phyloP scores from a whole-genome alignment of 2,113 vertebrate species.

The Amphiprion ocellaris region DNA sequence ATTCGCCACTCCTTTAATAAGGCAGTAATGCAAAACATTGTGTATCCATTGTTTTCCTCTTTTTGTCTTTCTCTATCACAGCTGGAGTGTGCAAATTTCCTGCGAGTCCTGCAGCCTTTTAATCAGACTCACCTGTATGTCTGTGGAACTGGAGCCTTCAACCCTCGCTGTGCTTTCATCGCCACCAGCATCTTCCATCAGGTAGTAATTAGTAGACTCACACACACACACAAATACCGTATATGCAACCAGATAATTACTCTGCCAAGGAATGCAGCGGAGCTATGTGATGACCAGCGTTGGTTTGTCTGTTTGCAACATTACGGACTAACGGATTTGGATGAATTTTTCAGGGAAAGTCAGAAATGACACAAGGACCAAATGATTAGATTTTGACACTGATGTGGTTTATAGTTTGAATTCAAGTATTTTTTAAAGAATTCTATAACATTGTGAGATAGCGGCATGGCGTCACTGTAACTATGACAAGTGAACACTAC shows the following conservation, averaged over 20 bases:
- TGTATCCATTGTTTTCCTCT: background rate
- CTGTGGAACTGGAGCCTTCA: slow-evolving; percentile 87
- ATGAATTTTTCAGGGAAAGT: no score
- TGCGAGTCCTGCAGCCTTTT: slow-evolving; percentile 85
- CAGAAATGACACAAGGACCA: no score
- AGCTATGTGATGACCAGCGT: no score
- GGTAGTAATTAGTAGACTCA: slow-evolving; percentile 67
- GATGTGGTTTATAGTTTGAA: no score
- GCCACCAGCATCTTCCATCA: slow-evolving; percentile 78
- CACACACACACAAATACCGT: background rate
- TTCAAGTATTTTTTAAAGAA: no score
- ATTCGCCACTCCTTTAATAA: background rate
- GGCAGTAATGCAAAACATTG: background rate
- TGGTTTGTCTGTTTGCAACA: no score
- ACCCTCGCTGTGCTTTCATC: slow-evolving; percentile 86
- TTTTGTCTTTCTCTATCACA: slow-evolving; percentile 39
- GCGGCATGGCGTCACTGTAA: no score
- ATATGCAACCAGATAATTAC: background rate
- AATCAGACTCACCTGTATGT: slow-evolving; percentile 87
- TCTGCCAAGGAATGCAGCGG: background rate
- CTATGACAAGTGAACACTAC: no score
- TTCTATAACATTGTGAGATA: no score
- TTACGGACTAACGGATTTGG: no score
- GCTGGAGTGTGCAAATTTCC: slow-evolving; percentile 87
- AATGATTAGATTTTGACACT: no score